A percentile compares a stretch with the other conserved stretches of the same genome.
phyloP scores from a whole-genome alignment of 1,140 invertebrate genomes.

The Cecropterus lyciades region DNA sequence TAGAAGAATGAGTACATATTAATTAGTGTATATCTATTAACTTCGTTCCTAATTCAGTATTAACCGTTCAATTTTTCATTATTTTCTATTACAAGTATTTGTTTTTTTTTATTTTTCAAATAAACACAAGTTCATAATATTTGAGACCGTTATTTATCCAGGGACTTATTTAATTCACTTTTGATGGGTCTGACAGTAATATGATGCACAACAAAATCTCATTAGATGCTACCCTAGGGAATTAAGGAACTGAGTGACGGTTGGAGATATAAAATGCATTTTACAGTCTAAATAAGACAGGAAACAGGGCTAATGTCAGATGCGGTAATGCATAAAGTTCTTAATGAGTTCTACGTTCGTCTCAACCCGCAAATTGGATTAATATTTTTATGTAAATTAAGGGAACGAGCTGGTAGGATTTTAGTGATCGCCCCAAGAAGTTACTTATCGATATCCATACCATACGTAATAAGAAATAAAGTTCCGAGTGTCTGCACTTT shows the following conservation, averaged over 20 bases:
- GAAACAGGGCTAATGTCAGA: slow-evolving; percentile 58
- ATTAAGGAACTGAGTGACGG: slow-evolving; percentile 48
- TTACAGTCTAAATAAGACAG: slow-evolving; percentile 51
- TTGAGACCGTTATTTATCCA: slow-evolving; percentile 30
- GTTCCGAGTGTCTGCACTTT: too few species aligned
- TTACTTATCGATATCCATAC: too few species aligned
- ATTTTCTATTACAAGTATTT: too few species aligned
- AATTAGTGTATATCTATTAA: too few species aligned
- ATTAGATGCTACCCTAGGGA: slow-evolving; percentile 51
- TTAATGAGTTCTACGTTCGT: slow-evolving; percentile 74
- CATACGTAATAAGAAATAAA: too few species aligned
- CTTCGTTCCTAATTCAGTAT: too few species aligned
- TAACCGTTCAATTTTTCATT: too few species aligned
- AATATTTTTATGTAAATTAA: slow-evolving; percentile 38
- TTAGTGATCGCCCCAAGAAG: not conserved
- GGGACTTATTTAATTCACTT: slow-evolving; percentile 52
- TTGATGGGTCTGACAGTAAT: slow-evolving; percentile 58
- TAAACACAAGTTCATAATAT: not conserved
- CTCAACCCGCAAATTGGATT: slow-evolving; percentile 75
- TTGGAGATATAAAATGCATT: slow-evolving; percentile 63
- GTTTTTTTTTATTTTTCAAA: not conserved
- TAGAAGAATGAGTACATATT: too few species aligned
- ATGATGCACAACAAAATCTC: slow-evolving; percentile 57
- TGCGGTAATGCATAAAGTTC: slow-evolving; percentile 74
- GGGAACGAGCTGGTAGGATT: not conserved